Evolutionary conservation across 2,888 invertebrate species (phyloP), one percentile per base, ranked within the genome.

Genomic region (Ametastegia equiseti): DNA sequence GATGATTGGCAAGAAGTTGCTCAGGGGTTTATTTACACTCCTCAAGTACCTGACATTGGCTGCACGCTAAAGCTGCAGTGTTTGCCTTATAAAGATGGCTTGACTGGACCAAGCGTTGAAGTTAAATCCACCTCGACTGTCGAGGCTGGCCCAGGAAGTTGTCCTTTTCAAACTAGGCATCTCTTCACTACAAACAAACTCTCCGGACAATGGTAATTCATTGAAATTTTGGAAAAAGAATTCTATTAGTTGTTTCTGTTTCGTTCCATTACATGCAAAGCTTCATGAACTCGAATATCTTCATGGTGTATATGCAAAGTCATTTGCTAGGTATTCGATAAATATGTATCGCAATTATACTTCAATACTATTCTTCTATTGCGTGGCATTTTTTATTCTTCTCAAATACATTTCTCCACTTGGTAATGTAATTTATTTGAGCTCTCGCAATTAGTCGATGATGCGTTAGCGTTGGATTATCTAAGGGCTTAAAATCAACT

Each of bases 131-230:
- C 93, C 82, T 92, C 89, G 85, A 87, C 90, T 47, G 94, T 97
- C 11, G 94, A 95, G 90, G 95, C 96, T 60, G 96, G 97, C 0
- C 97, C 98, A 45, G 96, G 95, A 0, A 84, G 86, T 13, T 97
- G 97, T 90, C 97, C 97, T 1, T 98, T 97, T 93, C 96, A 97
- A 91, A 93, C 89, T 0, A 94, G 98, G 60, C 97, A 97, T 87
- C 85, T 92, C 63, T 96, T 95, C 90, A 98, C 98, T 0, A 89
- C 91, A 82, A 87, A 93, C 42, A 93, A 92, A 86, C 91, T 96
- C 15, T 89, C 88, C 39, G 92, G 92, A 15, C 93, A 93, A 86
- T 94, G 94, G 96, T 96, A 90, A 88, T 92, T 85, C 11, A 54
- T 27, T 42, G 2, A 63, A 50, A 60, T 54, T 60, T 39, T 27